These are phyloP conservation scores for Neodiprion pinetum DNA, from an alignment of 1,140 invertebrate species.

Conservation along the genomic window DNA sequence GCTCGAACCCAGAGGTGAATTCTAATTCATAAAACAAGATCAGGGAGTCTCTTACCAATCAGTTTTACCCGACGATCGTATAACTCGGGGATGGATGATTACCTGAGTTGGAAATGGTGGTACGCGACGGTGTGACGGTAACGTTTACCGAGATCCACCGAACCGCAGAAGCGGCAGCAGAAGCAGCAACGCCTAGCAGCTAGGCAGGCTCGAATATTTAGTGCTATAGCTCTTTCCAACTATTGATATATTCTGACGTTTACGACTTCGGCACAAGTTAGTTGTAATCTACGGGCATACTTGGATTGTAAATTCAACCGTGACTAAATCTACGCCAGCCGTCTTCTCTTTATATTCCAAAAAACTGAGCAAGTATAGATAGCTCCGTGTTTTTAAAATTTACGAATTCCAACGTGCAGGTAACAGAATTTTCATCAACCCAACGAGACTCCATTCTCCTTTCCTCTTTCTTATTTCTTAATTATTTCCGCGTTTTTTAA, in stretches of 20 bases:
- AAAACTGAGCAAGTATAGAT: background rate
- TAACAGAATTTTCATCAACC: too few species aligned
- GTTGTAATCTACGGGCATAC: slow-evolving; percentile 43
- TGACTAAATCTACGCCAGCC: background rate
- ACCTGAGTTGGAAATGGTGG: too few species aligned
- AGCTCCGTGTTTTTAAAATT: too few species aligned
- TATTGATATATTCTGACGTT: slow-evolving; percentile 57
- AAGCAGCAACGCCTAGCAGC: background rate
- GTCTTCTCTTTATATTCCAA: too few species aligned
- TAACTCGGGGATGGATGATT: too few species aligned
- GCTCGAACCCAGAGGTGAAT: background rate
- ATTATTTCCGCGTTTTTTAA: too few species aligned
- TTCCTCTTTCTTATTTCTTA: too few species aligned
- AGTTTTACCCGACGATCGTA: background rate
- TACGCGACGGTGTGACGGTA: too few species aligned
- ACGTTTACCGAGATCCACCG: too few species aligned
- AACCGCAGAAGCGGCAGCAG: too few species aligned
- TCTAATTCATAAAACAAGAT: slow-evolving; percentile 2
- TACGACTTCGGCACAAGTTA: slow-evolving; percentile 52
- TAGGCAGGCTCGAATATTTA: slow-evolving; percentile 34
- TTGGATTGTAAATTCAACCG: slow-evolving; percentile 46
- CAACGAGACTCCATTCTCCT: too few species aligned
- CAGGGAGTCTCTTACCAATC: background rate
- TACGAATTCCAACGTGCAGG: too few species aligned
- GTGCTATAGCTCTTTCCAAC: slow-evolving; percentile 33